Evolutionary conservation across 2,797 vertebrate genomes (phyloP).

Genomic region (Enteromius paludinosus): DNA sequence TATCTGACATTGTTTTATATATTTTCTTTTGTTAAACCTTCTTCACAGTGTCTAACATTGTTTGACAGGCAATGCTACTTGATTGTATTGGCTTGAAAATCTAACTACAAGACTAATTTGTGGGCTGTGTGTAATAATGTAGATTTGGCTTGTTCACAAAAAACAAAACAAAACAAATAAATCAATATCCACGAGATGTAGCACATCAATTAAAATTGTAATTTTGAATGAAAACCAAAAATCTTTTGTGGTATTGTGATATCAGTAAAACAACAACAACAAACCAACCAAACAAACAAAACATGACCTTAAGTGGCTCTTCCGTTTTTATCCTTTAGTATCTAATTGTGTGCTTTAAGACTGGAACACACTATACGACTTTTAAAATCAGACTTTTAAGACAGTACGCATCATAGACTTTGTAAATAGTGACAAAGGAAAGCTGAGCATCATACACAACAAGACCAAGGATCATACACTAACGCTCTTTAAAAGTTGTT

Average conservation of each 20-base stretch:
- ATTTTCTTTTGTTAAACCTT: background rate
- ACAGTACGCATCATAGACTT: too few species aligned
- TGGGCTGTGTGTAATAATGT: background rate
- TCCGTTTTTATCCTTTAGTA: background rate
- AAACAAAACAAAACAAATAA: background rate
- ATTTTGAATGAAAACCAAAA: background rate
- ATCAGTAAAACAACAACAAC: background rate
- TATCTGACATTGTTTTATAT: background rate
- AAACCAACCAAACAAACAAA: background rate
- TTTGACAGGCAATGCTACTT: background rate
- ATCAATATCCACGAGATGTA: background rate
- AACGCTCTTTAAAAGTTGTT: too few species aligned
- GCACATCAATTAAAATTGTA: background rate
- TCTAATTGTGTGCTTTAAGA: background rate
- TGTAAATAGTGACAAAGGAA: too few species aligned
- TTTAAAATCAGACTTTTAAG: too few species aligned
- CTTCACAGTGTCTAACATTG: background rate
- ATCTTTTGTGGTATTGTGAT: background rate
- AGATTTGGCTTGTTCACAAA: background rate
- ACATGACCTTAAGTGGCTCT: background rate
- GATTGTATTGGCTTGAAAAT: background rate
- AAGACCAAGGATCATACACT: too few species aligned
- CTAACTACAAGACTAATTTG: background rate
- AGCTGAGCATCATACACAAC: too few species aligned
- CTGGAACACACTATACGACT: too few species aligned